These are phyloP conservation scores for Ruditapes philippinarum DNA, from an alignment of 1,140 invertebrate genomes.

Conservation along the genomic window DNA sequence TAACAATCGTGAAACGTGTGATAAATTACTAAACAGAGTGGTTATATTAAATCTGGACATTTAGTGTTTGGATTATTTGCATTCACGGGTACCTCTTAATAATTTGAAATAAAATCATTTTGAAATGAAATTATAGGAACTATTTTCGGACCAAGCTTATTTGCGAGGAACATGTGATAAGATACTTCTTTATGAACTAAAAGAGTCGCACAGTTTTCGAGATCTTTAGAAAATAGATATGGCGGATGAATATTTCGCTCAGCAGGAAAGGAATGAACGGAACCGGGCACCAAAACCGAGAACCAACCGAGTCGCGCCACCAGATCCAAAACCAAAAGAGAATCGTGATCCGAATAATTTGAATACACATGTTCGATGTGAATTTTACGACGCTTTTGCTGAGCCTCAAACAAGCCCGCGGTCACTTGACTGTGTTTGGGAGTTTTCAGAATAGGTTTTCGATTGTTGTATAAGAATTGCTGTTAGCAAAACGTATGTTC, in stretches of 20 bases:
- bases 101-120: not conserved
- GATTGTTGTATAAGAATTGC: too few relatives aligned
- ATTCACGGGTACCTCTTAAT: too few relatives aligned
- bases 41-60: not conserved
- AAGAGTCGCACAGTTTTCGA: not conserved
- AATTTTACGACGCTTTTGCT: conserved; percentile 36
- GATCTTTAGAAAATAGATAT: not conserved
- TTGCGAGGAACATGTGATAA: not conserved
- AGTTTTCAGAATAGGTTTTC: conserved; percentile 50
- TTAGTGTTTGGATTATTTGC: not conserved
- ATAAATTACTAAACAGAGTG: not conserved
- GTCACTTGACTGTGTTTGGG: conserved; percentile 64
- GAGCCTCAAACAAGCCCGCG: conserved; percentile 9
- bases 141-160: not conserved
- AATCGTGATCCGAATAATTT: conserved; percentile 55
- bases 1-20: not conserved
- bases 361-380: conserved; percentile 17
- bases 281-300: conserved; percentile 13
- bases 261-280: not conserved
- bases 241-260: conserved; percentile 9
- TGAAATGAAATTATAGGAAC: not conserved
- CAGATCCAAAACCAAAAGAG: not conserved
- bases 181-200: not conserved
- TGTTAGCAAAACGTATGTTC: too few relatives aligned
- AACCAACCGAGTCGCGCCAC: conserved; percentile 24